A percentile compares a stretch with the other conserved stretches of the same genome.
These are phyloP conservation scores for Discoglossus pictus DNA, from an alignment of 2,797 vertebrate species.

Conservation along the genomic window DNA sequence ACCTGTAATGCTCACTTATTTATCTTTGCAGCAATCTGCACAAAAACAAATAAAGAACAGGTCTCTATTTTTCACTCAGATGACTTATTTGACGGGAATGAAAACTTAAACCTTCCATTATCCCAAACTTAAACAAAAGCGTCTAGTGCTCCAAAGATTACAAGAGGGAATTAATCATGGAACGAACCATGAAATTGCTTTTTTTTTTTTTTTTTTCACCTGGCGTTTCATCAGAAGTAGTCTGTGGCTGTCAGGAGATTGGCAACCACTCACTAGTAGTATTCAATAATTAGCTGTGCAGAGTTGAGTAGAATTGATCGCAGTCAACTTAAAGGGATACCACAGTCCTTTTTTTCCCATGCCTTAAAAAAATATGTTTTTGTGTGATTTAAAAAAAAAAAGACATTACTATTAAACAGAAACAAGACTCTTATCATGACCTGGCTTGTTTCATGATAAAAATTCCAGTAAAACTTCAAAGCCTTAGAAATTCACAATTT, in stretches of 20 bases:
- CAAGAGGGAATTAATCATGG: slow-evolving; percentile 70
- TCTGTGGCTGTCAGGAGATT: slow-evolving; percentile 30
- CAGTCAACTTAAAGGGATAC: no score
- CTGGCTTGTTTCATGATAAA: no score
- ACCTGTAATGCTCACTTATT: slow-evolving; percentile 63
- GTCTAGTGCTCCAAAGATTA: slow-evolving; percentile 75
- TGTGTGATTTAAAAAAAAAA: no score
- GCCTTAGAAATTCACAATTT: no score
- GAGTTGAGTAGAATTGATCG: no score
- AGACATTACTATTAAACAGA: no score
- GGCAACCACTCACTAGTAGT: slow-evolving; percentile 48
- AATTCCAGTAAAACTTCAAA: no score
- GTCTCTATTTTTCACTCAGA: slow-evolving; percentile 58
- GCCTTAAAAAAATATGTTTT: no score
- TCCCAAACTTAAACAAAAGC: slow-evolving; percentile 76
- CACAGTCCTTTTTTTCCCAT: no score
- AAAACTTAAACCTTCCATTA: slow-evolving; percentile 75
- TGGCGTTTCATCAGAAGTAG: slow-evolving; percentile 63
- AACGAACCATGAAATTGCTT: slow-evolving; percentile 84
- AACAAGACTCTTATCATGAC: no score
- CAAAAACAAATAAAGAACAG: slow-evolving; percentile 47
- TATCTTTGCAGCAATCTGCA: slow-evolving; percentile 49
- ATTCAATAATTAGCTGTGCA: slow-evolving; percentile 32
- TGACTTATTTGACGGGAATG: slow-evolving; percentile 75
- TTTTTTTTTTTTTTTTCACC: slow-evolving; percentile 80